These are phyloP conservation scores for Phenganax stokvisi DNA, from an alignment of 92 coral and sea anemone species.

Conservation along the genomic window DNA sequence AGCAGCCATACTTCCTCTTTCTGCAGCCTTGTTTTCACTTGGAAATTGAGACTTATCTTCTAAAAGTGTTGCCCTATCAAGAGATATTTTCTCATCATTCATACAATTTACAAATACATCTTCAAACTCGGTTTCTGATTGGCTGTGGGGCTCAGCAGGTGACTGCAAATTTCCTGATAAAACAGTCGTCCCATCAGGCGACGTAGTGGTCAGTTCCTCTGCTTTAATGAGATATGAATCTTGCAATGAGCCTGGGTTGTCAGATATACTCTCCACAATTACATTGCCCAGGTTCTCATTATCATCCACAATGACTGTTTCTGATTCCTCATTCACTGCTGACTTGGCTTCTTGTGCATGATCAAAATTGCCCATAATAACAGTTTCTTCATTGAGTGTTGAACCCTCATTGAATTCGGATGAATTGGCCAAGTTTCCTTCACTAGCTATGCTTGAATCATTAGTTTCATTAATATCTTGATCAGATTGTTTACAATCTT, in stretches of 20 bases:
- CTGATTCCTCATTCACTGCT: background rate
- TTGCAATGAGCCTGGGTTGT: background rate
- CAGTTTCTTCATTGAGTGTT: background rate
- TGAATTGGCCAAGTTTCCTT: background rate
- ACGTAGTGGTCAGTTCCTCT: background rate
- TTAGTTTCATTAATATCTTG: no score
- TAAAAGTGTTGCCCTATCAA: conserved; percentile 5
- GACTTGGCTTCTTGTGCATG: background rate
- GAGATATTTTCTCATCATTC: conserved; percentile 11
- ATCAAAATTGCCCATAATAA: background rate
- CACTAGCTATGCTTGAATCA: no score
- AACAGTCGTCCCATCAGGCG: background rate
- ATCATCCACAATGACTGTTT: background rate
- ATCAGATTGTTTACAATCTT: no score
- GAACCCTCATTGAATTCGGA: background rate
- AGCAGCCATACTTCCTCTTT: background rate
- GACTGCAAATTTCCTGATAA: background rate
- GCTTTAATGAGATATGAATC: background rate
- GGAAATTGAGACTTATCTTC: background rate
- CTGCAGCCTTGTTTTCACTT: background rate
- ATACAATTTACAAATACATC: conserved; percentile 23
- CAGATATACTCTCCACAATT: background rate
- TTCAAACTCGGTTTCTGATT: background rate
- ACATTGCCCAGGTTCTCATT: background rate
- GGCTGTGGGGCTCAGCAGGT: background rate